phyloP scores from a whole-genome alignment of 1,140 invertebrate genomes.

The Aphaenogaster floridana region DNA sequence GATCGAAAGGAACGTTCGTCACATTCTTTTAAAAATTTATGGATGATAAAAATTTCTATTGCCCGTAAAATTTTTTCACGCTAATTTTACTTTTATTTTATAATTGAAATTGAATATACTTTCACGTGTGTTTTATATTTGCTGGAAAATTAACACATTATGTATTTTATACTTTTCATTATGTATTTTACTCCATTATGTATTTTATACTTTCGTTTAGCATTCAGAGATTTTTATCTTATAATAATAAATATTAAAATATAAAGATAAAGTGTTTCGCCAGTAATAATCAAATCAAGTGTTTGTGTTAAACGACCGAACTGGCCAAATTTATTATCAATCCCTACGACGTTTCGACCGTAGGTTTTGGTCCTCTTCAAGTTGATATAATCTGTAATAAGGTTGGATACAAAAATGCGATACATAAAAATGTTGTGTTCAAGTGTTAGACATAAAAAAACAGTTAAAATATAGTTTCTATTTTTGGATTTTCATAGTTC shows the following conservation, averaged over 20 bases:
- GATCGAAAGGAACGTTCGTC: not conserved
- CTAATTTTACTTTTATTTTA: not conserved
- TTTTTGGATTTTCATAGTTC: not conserved
- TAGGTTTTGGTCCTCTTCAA: no score
- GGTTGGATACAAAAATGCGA: no score
- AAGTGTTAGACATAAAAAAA: no score
- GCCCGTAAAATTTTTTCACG: not conserved
- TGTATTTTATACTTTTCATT: not conserved
- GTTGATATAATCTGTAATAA: no score
- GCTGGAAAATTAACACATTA: not conserved
- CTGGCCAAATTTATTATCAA: no score
- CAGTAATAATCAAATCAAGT: no score
- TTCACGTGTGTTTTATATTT: not conserved
- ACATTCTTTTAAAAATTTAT: not conserved
- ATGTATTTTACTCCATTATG: not conserved
- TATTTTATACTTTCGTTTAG: not conserved
- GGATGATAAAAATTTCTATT: not conserved
- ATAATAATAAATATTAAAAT: not conserved
- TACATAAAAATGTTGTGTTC: no score
- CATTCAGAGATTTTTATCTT: not conserved
- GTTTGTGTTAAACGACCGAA: no score
- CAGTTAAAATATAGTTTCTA: not conserved
- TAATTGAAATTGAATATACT: not conserved
- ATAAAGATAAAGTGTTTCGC: no score
- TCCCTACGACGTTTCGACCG: no score